Percentiles rank a stretch among this genome's conserved stretches.
phyloP scores from a whole-genome alignment of 2,113 vertebrate genomes.

The Pachyramphus minor region DNA sequence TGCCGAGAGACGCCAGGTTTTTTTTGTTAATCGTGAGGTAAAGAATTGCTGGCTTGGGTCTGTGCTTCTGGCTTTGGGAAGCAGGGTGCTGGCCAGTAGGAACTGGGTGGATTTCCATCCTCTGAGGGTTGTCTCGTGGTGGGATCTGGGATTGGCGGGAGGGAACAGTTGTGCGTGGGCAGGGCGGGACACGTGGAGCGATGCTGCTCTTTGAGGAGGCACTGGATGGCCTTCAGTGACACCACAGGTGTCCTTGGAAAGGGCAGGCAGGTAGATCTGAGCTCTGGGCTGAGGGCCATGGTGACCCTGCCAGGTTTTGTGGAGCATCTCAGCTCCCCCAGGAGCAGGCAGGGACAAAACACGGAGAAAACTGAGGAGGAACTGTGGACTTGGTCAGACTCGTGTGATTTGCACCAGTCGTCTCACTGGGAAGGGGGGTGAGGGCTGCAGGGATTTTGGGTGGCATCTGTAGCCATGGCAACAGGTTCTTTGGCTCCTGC shows the following conservation, averaged over 20 bases:
- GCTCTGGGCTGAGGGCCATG: neutral
- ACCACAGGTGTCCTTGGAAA: neutral
- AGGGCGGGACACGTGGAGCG: neutral
- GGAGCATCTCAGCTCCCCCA: neutral
- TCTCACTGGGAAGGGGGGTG: neutral
- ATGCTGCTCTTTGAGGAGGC: neutral
- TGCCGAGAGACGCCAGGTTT: rapidly evolving
- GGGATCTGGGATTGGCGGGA: neutral
- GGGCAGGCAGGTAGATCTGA: neutral
- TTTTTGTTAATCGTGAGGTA: neutral
- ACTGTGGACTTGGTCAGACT: neutral
- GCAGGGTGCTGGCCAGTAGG: neutral
- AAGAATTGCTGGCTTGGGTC: neutral
- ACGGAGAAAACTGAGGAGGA: neutral
- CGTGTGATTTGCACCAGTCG: rapidly evolving
- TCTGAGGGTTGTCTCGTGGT: neutral
- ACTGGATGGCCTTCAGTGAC: neutral
- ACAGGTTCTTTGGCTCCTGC: neutral
- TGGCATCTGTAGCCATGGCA: neutral
- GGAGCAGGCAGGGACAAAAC: neutral
- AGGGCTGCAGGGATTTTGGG: neutral
- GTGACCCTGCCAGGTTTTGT: neutral
- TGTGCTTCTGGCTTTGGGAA: neutral
- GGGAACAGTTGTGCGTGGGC: neutral
- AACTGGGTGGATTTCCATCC: neutral